A percentile compares a stretch with the other conserved stretches of the same genome.
Conservation (phyloP, 1,140 invertebrate species). For the Drosophila orosa region DNA sequence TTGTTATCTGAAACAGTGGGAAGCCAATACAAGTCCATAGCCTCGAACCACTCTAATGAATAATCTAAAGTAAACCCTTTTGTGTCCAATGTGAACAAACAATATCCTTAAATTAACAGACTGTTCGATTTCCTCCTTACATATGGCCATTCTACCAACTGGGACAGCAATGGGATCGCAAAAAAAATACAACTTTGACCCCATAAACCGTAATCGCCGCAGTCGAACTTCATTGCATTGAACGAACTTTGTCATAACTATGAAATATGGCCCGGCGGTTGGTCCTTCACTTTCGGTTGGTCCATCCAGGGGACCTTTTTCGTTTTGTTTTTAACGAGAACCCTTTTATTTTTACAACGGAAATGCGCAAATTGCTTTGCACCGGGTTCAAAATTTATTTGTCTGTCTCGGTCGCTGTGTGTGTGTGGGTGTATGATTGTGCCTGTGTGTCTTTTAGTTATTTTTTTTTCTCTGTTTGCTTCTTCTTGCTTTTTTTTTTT, state of each 20-base stretch:
- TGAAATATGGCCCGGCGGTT: conserved; percentile 63
- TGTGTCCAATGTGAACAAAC: not conserved
- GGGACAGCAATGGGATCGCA: not conserved
- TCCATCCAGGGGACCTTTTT: conserved; percentile 45
- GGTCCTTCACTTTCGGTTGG: conserved; percentile 40
- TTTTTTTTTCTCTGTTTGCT: conserved; percentile 13
- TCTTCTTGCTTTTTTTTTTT: conserved; percentile 52
- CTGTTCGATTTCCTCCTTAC: conserved; percentile 15
- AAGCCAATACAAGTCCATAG: not conserved
- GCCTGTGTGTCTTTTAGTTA: conserved; percentile 60
- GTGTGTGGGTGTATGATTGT: conserved; percentile 21
- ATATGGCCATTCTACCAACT: not conserved
- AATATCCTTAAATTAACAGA: conserved; percentile 9
- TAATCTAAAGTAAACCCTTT: not conserved
- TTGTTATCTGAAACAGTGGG: not conserved
- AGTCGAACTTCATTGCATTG: conserved; percentile 64
- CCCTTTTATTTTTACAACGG: conserved; percentile 79
- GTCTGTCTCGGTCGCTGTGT: conserved; percentile 20
- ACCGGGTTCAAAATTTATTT: conserved; percentile 74
- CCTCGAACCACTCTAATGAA: not conserved
- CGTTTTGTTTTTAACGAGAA: conserved; percentile 79
- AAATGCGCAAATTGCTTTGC: conserved; percentile 82
- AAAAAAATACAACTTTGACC: conserved; percentile 7
- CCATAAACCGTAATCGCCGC: conserved; percentile 20
- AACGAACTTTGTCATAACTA: conserved; percentile 69